phyloP scores from a whole-genome alignment of 2,888 invertebrate genomes.

The Leptodirus hochenwartii region DNA sequence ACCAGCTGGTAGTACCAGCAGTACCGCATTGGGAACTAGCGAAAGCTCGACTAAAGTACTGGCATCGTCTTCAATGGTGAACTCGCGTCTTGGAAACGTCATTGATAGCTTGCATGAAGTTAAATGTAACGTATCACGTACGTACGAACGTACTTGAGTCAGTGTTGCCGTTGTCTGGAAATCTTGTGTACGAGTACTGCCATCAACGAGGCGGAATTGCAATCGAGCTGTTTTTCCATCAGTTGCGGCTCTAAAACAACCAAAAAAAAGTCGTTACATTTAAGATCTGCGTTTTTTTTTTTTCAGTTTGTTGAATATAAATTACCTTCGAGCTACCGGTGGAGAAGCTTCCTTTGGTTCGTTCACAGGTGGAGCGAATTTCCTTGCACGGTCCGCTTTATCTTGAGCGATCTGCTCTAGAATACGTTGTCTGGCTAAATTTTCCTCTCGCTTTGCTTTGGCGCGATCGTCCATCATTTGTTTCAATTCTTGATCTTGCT shows the following conservation, averaged over 20 bases:
- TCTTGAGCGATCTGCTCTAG: constrained; percentile 74
- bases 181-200: constrained; percentile 50
- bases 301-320: too few relatives aligned
- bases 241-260: too few relatives aligned
- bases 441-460: constrained; percentile 58
- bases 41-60: constrained; percentile 42
- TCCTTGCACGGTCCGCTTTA: constrained; percentile 45
- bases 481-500: constrained; percentile 57
- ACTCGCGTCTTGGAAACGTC: constrained; percentile 56
- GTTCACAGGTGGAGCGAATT: constrained; percentile 18
- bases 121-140: too few relatives aligned
- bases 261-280: too few relatives aligned
- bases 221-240: constrained; percentile 41
- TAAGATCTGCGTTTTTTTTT: too few relatives aligned
- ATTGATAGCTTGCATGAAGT: constrained; percentile 63
- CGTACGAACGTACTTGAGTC: constrained; percentile 29
- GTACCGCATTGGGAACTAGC: constrained; percentile 56
- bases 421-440: constrained; percentile 56
- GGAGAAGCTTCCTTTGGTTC: too few relatives aligned
- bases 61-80: constrained; percentile 32
- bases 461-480: constrained; percentile 53
- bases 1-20: constrained; percentile 48
- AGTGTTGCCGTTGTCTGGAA: constrained; percentile 52
- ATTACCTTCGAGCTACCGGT: too few relatives aligned
- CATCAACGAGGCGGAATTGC: constrained; percentile 76